A percentile compares a stretch with the other conserved stretches of the same genome.
phyloP scores from a whole-genome alignment of 2,113 vertebrate species.

The Delphinapterus leucas region DNA sequence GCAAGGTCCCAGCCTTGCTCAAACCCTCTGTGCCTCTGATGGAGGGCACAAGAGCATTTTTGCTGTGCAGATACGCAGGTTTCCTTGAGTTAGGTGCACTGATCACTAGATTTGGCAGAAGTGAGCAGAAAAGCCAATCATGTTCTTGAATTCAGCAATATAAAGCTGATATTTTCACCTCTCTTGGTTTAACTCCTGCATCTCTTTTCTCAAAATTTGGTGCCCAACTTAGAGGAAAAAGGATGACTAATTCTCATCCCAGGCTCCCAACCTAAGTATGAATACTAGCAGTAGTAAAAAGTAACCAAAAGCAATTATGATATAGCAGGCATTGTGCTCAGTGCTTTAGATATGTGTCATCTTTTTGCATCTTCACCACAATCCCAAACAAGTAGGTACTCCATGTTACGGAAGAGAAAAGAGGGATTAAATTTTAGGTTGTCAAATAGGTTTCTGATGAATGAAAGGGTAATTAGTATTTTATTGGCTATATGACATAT shows the following conservation, averaged over 20 bases:
- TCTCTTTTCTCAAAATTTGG: neutral
- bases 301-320: neutral
- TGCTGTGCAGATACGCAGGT: no score
- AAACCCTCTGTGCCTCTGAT: neutral
- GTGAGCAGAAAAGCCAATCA: neutral
- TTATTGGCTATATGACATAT: constrained; percentile 12
- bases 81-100: neutral
- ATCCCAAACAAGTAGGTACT: neutral
- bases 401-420: neutral
- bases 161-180: neutral
- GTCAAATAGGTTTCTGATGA: neutral
- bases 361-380: neutral
- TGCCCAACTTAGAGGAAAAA: neutral
- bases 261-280: neutral
- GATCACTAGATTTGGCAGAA: neutral
- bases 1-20: neutral
- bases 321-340: neutral
- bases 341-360: neutral
- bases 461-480: constrained; percentile 12
- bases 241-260: neutral
- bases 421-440: neutral
- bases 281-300: neutral
- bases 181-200: neutral
- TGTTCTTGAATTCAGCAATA: neutral
- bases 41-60: neutral